Percentiles rank a stretch among this genome's conserved stretches.
phyloP scores from a whole-genome alignment of 2,113 vertebrate genomes.

The Turnix velox region DNA sequence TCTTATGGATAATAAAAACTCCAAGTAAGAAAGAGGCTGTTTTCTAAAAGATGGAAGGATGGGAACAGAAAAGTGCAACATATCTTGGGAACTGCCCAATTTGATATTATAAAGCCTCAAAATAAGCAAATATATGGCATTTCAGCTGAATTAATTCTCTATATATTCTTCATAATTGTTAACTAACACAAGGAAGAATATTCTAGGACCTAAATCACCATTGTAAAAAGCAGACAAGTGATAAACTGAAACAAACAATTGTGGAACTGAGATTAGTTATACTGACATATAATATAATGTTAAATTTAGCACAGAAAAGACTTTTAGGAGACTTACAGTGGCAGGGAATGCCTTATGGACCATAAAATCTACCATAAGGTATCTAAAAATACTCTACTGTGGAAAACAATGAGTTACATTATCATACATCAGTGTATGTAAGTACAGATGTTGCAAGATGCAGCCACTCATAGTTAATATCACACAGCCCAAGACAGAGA shows the following conservation, averaged over 20 bases:
- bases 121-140: neutral
- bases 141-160: neutral
- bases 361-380: neutral
- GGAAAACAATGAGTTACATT: neutral
- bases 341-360: neutral
- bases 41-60: neutral
- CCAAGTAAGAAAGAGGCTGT: neutral
- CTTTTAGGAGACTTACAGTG: neutral
- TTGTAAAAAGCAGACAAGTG: neutral
- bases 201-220: neutral
- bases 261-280: neutral
- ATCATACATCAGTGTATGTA: neutral
- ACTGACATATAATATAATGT: neutral
- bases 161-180: neutral
- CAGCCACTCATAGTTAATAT: neutral
- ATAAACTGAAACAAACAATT: neutral
- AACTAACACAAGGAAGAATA: neutral
- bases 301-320: neutral
- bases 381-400: neutral
- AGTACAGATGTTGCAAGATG: neutral
- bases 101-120: neutral
- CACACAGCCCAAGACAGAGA: neutral
- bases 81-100: neutral
- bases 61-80: neutral
- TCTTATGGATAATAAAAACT: too few relatives aligned